Conservation (phyloP, 2,113 vertebrate species). For the Poeciliopsis retropinna region DNA sequence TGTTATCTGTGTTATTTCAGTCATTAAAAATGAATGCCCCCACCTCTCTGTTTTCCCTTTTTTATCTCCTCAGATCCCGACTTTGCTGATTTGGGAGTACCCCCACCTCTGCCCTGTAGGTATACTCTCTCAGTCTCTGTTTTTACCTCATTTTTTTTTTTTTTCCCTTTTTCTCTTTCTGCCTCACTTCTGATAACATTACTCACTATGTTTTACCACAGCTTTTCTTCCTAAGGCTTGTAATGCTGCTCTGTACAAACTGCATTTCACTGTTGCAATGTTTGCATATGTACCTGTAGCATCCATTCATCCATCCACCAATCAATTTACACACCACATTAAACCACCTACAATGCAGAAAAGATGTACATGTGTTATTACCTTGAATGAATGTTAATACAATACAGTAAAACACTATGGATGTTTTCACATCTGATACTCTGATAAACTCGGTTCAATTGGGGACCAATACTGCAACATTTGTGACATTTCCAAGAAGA, state of each 20-base stretch:
- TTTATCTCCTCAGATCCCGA: constrained; percentile 92
- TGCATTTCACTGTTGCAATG: neutral
- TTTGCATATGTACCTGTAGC: neutral
- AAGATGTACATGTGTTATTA: neutral
- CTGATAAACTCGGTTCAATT: no score
- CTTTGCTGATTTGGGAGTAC: constrained; percentile 95
- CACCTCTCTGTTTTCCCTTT: constrained; percentile 7
- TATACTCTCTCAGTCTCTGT: constrained; percentile 70
- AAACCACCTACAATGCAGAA: neutral
- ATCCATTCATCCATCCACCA: no score
- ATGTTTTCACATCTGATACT: no score
- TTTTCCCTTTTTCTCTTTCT: constrained; percentile 15
- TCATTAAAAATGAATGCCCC: constrained; percentile 60
- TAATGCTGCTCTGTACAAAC: neutral
- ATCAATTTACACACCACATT: no score
- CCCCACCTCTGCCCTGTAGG: constrained; percentile 97
- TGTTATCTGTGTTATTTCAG: constrained; percentile 42
- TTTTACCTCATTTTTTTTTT: constrained; percentile 5
- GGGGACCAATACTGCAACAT: no score
- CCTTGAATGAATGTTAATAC: no score
- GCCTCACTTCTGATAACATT: constrained; percentile 10
- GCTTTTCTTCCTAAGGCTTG: neutral
- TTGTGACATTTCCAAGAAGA: no score
- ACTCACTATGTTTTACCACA: neutral
- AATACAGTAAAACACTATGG: no score